These are phyloP conservation scores for Ennomos fuscantarius DNA, from an alignment of 2,888 invertebrate genomes.

Conservation along the genomic window DNA sequence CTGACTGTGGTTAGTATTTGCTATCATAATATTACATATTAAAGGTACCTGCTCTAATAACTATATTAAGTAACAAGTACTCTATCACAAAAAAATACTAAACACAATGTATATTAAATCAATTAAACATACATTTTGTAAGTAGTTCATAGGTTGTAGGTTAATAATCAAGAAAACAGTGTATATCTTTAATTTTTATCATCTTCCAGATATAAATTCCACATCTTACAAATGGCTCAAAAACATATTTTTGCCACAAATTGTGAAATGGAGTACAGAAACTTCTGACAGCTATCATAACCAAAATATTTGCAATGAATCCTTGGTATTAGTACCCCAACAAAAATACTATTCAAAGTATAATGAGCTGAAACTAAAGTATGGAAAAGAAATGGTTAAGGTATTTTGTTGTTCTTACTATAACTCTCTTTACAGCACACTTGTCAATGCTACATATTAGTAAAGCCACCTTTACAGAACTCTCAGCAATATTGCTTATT, in stretches of 20 bases:
- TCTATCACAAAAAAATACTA: too few species aligned
- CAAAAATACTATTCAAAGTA: conserved; percentile 90
- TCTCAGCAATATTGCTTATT: too few species aligned
- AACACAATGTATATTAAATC: too few species aligned
- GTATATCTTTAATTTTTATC: conserved; percentile 16
- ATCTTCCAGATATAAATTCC: conserved; percentile 53
- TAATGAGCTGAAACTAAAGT: conserved; percentile 90
- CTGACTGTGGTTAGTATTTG: conserved; percentile 63
- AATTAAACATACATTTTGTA: too few species aligned
- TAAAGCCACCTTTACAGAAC: too few species aligned
- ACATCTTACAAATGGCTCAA: conserved; percentile 82
- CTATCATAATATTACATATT: conserved; percentile 1
- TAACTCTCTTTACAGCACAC: too few species aligned
- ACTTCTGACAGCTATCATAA: conserved; percentile 44
- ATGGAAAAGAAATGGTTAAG: conserved; percentile 90
- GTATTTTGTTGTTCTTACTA: conserved; percentile 50
- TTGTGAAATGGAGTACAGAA: conserved; percentile 87
- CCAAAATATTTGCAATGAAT: conserved; percentile 69
- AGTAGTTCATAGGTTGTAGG: too few species aligned
- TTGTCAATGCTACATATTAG: too few species aligned
- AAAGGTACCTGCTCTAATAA: conserved; percentile 1
- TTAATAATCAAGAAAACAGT: too few species aligned
- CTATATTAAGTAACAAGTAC: too few species aligned
- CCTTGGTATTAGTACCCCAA: conserved; percentile 87
- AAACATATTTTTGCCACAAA: conserved; percentile 83